A percentile compares a stretch with the other conserved stretches of the same genome.
phyloP scores from a whole-genome alignment of 2,888 invertebrate genomes.

The Cordilura impudica region DNA sequence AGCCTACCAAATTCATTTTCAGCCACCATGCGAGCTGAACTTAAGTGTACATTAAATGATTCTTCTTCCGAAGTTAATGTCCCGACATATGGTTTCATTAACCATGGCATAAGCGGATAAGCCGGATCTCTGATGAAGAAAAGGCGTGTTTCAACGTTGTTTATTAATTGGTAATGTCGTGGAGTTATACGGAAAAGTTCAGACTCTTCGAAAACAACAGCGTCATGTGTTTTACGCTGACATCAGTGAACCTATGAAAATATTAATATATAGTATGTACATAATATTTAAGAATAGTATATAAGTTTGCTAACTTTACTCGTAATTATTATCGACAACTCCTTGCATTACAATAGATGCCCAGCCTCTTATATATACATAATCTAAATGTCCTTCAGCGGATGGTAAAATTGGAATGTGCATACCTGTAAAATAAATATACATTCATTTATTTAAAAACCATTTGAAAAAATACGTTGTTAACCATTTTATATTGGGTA shows the following conservation, averaged over 20 bases:
- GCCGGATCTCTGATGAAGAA: conserved; percentile 39
- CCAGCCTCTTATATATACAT: no score
- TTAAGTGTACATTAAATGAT: conserved; percentile 43
- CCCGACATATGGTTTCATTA: conserved; percentile 42
- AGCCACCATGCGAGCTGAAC: conserved; percentile 35
- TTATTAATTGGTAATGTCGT: neutral
- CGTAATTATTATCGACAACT: no score
- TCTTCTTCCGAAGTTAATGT: conserved; percentile 25
- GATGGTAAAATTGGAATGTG: conserved; percentile 42
- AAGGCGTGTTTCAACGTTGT: neutral
- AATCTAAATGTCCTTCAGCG: conserved; percentile 37
- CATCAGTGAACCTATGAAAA: conserved; percentile 38
- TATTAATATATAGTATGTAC: neutral
- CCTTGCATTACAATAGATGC: conserved; percentile 44
- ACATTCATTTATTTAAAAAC: no score
- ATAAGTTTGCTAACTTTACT: no score
- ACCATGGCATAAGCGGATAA: conserved; percentile 46
- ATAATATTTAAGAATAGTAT: no score
- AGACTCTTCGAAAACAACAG: conserved; percentile 44
- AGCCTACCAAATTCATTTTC: conserved; percentile 52
- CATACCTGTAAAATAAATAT: conserved; percentile 1
- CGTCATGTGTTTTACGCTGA: conserved; percentile 46
- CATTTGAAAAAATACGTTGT: no score
- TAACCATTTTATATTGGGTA: no score
- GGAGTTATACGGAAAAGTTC: conserved; percentile 21